These are phyloP conservation scores for Junonia oenone DNA, from an alignment of 2,888 invertebrate genomes.

Conservation along the genomic window DNA sequence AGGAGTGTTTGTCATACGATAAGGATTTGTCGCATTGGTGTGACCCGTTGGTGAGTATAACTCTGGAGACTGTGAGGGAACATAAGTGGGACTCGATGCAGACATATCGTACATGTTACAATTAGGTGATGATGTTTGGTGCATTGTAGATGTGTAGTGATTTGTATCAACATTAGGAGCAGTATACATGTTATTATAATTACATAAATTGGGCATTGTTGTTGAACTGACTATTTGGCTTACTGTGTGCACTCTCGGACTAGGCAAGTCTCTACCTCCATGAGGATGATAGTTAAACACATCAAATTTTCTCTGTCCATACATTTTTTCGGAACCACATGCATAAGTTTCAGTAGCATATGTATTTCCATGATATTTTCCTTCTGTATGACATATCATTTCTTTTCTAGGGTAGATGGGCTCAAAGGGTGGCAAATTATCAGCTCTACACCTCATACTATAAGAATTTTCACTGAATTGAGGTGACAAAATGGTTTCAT, in stretches of 20 bases:
- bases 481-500: slow-evolving; percentile 53
- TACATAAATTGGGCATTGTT: slow-evolving; percentile 73
- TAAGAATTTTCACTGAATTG: slow-evolving; percentile 58
- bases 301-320: slow-evolving; percentile 64
- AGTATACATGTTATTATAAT: slow-evolving; percentile 57
- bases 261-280: slow-evolving; percentile 53
- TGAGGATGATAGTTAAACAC: slow-evolving; percentile 64
- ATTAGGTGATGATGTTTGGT: slow-evolving; percentile 54
- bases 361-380: slow-evolving; percentile 60
- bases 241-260: slow-evolving; percentile 64
- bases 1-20: slow-evolving; percentile 72
- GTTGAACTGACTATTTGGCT: slow-evolving; percentile 71
- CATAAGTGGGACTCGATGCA: slow-evolving; percentile 65
- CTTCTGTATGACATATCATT: slow-evolving; percentile 51
- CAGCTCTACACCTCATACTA: slow-evolving; percentile 47
- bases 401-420: slow-evolving; percentile 59
- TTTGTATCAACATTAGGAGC: slow-evolving; percentile 48
- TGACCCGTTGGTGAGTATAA: slow-evolving; percentile 72
- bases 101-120: slow-evolving; percentile 60
- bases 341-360: slow-evolving; percentile 61
- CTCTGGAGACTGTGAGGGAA: slow-evolving; percentile 68
- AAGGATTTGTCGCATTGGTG: slow-evolving; percentile 71
- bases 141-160: slow-evolving; percentile 51
- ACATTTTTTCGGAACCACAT: slow-evolving; percentile 64
- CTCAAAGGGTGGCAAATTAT: slow-evolving; percentile 55